A percentile compares a stretch with the other conserved stretches of the same genome.
Evolutionary conservation across 2,888 invertebrate genomes (phyloP).

Genomic region (Nineta flava): DNA sequence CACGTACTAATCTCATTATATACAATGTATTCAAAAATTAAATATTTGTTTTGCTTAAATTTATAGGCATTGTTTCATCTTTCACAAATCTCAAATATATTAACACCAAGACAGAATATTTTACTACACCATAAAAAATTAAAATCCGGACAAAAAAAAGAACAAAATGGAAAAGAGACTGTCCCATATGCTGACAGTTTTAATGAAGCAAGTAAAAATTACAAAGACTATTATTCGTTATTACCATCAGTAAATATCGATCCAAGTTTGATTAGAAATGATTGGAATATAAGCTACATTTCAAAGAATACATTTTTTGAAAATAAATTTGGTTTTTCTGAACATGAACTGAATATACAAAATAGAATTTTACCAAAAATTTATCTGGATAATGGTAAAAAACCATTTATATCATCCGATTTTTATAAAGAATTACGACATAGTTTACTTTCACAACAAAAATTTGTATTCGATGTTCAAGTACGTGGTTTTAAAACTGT

Average conservation of each 20-base stretch:
- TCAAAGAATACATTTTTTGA: conserved; percentile 28
- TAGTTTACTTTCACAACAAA: conserved; percentile 19
- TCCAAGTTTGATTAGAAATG: conserved; percentile 15
- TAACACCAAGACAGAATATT: conserved; percentile 26
- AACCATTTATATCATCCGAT: conserved; percentile 17
- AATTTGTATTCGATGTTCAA: conserved; percentile 32
- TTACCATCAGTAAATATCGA: conserved; percentile 16
- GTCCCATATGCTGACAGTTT: conserved; percentile 29
- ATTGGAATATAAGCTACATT: conserved; percentile 25
- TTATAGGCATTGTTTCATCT: conserved; percentile 26
- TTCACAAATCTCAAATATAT: conserved; percentile 27
- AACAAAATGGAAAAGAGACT: conserved; percentile 18
- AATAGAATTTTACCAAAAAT: conserved; percentile 18
- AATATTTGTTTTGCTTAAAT: conserved; percentile 5
- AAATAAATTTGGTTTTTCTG: conserved; percentile 28
- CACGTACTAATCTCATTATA: too few species aligned
- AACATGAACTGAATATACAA: conserved; percentile 15
- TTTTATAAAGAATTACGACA: conserved; percentile 22
- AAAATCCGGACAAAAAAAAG: conserved; percentile 11
- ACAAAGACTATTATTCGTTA: conserved; percentile 16
- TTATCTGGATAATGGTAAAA: conserved; percentile 16
- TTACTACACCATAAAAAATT: conserved; percentile 22
- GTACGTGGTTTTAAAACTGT: conserved; percentile 68
- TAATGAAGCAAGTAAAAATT: conserved; percentile 26
- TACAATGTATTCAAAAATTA: too few species aligned